A percentile compares a stretch with the other conserved stretches of the same genome.
These are phyloP conservation scores for Dichetophora obliterata DNA, from an alignment of 2,888 invertebrate species.

Conservation along the genomic window DNA sequence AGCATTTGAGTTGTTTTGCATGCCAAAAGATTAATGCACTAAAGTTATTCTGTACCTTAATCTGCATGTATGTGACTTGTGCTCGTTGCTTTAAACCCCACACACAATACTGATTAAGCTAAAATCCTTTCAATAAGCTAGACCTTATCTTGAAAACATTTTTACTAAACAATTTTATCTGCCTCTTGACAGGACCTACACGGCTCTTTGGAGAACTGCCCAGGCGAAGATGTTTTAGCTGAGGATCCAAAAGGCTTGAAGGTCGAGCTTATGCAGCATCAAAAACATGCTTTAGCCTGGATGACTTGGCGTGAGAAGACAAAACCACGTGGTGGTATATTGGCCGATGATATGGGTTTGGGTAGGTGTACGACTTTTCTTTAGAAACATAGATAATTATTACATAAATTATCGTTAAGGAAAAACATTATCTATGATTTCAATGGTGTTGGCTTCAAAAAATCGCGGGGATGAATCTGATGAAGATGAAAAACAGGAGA, in stretches of 20 bases:
- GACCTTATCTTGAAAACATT: not conserved
- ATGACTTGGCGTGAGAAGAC: slow-evolving; percentile 90
- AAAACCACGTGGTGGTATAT: slow-evolving; percentile 86
- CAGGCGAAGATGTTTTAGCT: slow-evolving; percentile 74
- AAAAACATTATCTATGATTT: slow-evolving; percentile 87
- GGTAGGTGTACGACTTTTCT: slow-evolving; percentile 49
- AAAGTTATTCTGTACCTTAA: slow-evolving; percentile 21
- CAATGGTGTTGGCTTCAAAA: slow-evolving; percentile 76
- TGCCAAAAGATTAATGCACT: not conserved
- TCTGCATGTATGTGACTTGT: not conserved
- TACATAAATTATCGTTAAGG: slow-evolving; percentile 53
- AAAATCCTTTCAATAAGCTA: not conserved
- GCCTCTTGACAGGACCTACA: slow-evolving; percentile 73
- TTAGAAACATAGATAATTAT: not conserved
- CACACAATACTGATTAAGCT: slow-evolving; percentile 11
- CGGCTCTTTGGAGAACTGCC: slow-evolving; percentile 77
- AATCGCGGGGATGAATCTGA: slow-evolving; percentile 64
- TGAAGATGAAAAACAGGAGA: slow-evolving; percentile 47
- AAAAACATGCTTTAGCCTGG: slow-evolving; percentile 89
- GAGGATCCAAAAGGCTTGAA: slow-evolving; percentile 76
- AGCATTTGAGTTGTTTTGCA: slow-evolving; percentile 38
- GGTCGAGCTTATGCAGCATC: slow-evolving; percentile 84
- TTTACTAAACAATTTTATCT: not conserved
- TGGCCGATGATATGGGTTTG: slow-evolving; percentile 75
- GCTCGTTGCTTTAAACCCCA: slow-evolving; percentile 13